Conservation (phyloP, 2,797 vertebrate genomes). For the Sciaenops ocellatus region DNA sequence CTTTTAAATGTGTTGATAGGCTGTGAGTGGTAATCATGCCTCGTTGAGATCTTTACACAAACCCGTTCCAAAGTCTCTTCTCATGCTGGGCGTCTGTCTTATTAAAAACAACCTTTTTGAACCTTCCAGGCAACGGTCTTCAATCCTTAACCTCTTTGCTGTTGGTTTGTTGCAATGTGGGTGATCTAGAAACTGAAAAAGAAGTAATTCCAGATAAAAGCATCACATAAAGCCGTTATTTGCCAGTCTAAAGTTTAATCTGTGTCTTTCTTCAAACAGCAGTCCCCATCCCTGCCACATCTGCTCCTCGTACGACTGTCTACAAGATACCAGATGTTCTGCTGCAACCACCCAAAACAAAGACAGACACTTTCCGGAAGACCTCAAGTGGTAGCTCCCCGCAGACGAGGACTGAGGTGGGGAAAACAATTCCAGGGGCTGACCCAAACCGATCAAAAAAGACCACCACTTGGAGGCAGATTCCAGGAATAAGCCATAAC, state of each 20-base stretch:
- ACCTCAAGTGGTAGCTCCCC: constrained; percentile 18
- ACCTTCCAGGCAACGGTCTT: not conserved
- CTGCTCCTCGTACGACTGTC: constrained; percentile 50
- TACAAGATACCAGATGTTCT: constrained; percentile 62
- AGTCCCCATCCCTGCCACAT: constrained; percentile 47
- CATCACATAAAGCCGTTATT: not conserved
- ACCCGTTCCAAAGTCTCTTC: constrained; percentile 2
- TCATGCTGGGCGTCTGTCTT: constrained; percentile 16
- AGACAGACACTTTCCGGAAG: constrained; percentile 40
- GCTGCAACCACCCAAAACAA: constrained; percentile 45
- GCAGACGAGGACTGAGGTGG: constrained; percentile 1
- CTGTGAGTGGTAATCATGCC: constrained; percentile 1
- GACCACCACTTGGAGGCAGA: constrained; percentile 19
- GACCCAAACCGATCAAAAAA: constrained; percentile 18
- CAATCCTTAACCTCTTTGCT: not conserved
- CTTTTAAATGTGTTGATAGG: constrained; percentile 20
- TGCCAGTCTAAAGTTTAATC: constrained; percentile 2
- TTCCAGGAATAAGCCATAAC: constrained; percentile 24
- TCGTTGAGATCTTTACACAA: constrained; percentile 33
- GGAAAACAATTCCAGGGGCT: not conserved
- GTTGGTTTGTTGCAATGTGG: not conserved
- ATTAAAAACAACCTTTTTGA: constrained; percentile 3
- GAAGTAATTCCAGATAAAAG: not conserved
- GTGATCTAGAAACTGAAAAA: not conserved
- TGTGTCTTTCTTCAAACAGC: constrained; percentile 32